Evolutionary conservation across 2,888 invertebrate genomes (phyloP), one percentile per base, ranked within the genome.

Genomic region (Nymphalis c-album): DNA sequence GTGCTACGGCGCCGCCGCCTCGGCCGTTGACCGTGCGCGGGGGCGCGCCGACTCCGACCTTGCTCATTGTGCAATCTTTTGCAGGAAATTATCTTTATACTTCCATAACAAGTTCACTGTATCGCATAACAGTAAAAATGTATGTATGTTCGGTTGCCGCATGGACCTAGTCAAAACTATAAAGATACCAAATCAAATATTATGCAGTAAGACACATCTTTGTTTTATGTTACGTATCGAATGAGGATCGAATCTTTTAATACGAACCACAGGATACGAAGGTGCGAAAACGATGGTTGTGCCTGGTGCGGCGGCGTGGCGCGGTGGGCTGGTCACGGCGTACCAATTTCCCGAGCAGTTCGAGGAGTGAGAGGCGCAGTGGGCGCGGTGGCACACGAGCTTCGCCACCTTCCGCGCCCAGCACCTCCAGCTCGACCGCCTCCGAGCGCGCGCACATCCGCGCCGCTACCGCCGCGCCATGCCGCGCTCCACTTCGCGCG

Each of bases 401-500:
- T 95, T 83, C 95, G 92, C 85, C 95, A 94, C 95, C 95, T 93
- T 95, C 96, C 68, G 95, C 96, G 75, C 95, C 96, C 95, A 96
- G 96, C 87, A 91, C 85, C 95, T 96, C 93, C 95, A 94, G 93
- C 95, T 96, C 93, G 93, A 95, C 91, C 93, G 95, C 95, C 83
- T 96, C 96, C 40, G 95, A 95, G 78, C 95, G 95, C 81, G 95
- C 94, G 95, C 96, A 95, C 95, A 96, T 96, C 94, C 80, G 94
- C 94, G 90, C 95, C 95, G 80, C 93, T 94, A 80, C 94, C 94
- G 82, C 94, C 95, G 94, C 95, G 94, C 88, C 95, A 95, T 85
- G 94, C 94, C 76, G 94, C 94, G 78, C 94, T 94, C 72, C 94
- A 92, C 58, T 94, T 93, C 95, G 94, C 60, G 75, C 74, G 76